Conservation (phyloP, 2,797 vertebrate genomes). For the Eulemur coronatus region DNA sequence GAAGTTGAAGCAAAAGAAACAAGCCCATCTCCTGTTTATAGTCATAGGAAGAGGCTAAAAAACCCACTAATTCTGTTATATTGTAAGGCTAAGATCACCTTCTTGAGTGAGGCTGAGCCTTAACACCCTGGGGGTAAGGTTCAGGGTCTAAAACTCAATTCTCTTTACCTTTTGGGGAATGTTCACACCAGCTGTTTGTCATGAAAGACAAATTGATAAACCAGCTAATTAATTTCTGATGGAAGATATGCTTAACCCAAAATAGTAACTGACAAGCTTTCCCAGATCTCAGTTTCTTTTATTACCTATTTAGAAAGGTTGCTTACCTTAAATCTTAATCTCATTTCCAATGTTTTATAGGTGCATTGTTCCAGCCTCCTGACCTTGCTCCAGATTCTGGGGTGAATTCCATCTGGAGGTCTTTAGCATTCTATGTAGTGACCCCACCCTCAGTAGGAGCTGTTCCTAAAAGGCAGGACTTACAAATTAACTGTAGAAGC, state of each 20-base stretch:
- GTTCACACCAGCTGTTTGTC: not conserved
- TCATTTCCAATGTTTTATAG: not conserved
- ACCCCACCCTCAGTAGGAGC: not conserved
- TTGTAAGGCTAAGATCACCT: not conserved
- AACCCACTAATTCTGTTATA: not conserved
- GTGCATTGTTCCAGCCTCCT: not conserved
- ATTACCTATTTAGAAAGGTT: constrained; percentile 12
- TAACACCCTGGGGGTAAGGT: not conserved
- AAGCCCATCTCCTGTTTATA: not conserved
- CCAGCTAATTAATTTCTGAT: constrained; percentile 3
- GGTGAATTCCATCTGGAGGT: not conserved
- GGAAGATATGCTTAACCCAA: not conserved
- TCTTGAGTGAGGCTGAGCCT: not conserved
- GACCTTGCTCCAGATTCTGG: not conserved
- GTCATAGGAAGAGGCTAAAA: not conserved
- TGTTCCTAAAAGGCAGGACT: constrained; percentile 7
- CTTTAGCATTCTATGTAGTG: not conserved
- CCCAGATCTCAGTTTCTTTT: not conserved
- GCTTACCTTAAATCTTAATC: constrained; percentile 19
- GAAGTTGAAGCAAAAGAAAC: not conserved
- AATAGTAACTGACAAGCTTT: not conserved
- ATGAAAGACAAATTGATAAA: constrained; percentile 26
- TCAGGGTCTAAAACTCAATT: not conserved
- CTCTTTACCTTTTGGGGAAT: not conserved
- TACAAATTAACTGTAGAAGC: not conserved